These are phyloP conservation scores for Ecdyonurus torrentis DNA, from an alignment of 2,888 invertebrate species.

Conservation along the genomic window DNA sequence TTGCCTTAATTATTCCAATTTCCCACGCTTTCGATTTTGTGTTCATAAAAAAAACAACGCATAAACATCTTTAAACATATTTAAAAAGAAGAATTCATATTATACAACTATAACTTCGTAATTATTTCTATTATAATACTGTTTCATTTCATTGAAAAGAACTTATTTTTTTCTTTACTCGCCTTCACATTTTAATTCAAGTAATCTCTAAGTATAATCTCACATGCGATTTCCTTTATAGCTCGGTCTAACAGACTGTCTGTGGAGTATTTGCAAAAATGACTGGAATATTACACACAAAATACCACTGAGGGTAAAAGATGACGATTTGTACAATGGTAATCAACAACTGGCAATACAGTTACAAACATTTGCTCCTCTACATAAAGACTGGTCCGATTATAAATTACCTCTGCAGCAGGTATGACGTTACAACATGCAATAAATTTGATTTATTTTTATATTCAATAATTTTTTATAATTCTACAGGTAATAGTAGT, in stretches of 20 bases:
- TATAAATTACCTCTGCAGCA: conserved; percentile 8
- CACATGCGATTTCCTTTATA: conserved; percentile 5
- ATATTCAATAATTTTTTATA: neutral
- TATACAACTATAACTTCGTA: too few relatives aligned
- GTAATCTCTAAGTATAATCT: too few relatives aligned
- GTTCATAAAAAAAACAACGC: too few relatives aligned
- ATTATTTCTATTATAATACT: neutral
- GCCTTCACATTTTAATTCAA: too few relatives aligned
- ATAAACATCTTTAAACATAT: too few relatives aligned
- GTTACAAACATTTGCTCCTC: conserved; percentile 1
- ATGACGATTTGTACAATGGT: conserved; percentile 8
- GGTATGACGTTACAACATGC: neutral
- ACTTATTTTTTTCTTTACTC: neutral
- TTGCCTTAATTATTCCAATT: too few relatives aligned
- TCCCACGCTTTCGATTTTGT: too few relatives aligned
- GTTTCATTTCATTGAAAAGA: neutral
- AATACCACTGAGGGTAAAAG: conserved; percentile 16
- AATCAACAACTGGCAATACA: conserved; percentile 6
- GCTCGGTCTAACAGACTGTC: conserved; percentile 17
- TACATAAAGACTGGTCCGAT: conserved; percentile 7
- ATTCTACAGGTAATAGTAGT: conserved; percentile 14
- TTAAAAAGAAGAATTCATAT: too few relatives aligned
- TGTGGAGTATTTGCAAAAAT: conserved; percentile 18
- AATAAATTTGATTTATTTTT: neutral
- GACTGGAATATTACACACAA: conserved; percentile 19